Evolutionary conservation across 2,113 vertebrate species (phyloP).

Genomic region (Orcinus orca): DNA sequence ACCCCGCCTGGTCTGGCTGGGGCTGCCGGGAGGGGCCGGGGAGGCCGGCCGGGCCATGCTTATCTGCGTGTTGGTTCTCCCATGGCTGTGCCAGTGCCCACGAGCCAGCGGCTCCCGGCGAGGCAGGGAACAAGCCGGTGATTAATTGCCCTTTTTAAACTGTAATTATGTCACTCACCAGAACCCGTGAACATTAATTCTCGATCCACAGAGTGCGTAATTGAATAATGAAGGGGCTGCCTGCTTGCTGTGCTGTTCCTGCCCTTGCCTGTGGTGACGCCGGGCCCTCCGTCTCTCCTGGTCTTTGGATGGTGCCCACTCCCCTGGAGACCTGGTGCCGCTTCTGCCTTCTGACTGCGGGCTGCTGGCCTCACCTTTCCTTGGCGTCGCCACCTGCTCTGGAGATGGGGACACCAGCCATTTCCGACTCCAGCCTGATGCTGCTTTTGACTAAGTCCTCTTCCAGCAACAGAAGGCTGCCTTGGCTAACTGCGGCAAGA

Average conservation of each 20-base stretch:
- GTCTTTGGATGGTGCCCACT: neutral
- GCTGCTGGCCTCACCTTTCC: neutral
- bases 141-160: conserved; percentile 89
- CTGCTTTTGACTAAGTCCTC: neutral
- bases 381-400: neutral
- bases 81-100: conserved; percentile 64
- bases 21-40: neutral
- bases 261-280: conserved; percentile 23
- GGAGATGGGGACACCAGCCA: neutral
- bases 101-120: conserved; percentile 67
- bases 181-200: conserved; percentile 85
- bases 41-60: neutral
- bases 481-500: neutral
- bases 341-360: neutral
- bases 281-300: neutral
- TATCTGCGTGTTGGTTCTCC: neutral
- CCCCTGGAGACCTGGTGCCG: neutral
- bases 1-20: neutral
- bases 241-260: conserved; percentile 66
- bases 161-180: conserved; percentile 86
- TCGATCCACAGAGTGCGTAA: conserved; percentile 83
- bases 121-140: conserved; percentile 78
- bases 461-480: neutral
- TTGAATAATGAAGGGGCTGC: conserved; percentile 76
- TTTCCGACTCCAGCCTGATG: neutral